These are phyloP conservation scores for Ectropis grisescens DNA, from an alignment of 1,140 invertebrate genomes.

Conservation along the genomic window DNA sequence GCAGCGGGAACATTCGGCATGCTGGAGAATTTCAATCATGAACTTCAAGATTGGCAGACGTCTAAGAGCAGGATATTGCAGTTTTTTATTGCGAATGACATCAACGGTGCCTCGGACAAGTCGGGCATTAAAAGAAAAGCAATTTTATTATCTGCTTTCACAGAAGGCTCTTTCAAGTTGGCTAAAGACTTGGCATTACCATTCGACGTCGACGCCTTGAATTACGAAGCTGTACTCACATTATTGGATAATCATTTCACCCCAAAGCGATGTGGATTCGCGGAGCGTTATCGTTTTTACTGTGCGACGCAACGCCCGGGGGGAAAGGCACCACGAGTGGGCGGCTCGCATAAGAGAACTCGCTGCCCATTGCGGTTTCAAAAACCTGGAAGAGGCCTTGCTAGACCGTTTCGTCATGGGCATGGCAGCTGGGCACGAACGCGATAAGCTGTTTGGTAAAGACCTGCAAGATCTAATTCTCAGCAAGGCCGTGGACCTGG, in stretches of 20 bases:
- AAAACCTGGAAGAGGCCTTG: slow-evolving; percentile 10
- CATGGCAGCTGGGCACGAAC: slow-evolving; percentile 11
- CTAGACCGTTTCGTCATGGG: slow-evolving; percentile 14
- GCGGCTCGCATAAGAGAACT: slow-evolving; percentile 8
- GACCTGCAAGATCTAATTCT: slow-evolving; percentile 7
- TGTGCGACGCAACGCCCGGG: slow-evolving; percentile 1
- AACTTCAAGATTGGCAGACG: slow-evolving; percentile 8
- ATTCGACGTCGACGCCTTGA: slow-evolving; percentile 3
- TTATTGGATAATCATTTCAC: slow-evolving; percentile 10
- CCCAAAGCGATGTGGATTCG: slow-evolving; percentile 8
- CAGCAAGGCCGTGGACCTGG: slow-evolving; percentile 15
- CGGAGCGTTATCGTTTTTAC: slow-evolving; percentile 4
- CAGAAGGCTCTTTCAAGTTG: slow-evolving; percentile 12
- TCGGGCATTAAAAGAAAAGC: slow-evolving; percentile 7
- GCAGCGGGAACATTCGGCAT: slow-evolving; percentile 5
- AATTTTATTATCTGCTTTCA: slow-evolving; percentile 15
- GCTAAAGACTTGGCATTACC: slow-evolving; percentile 8
- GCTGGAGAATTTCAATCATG: slow-evolving; percentile 10
- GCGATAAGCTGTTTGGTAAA: slow-evolving; percentile 18
- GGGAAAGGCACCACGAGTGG: slow-evolving; percentile 6
- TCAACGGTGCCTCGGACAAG: slow-evolving; percentile 3
- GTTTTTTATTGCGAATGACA: slow-evolving; percentile 7
- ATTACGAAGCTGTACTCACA: slow-evolving; percentile 3
- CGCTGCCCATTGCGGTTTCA: slow-evolving; percentile 4
- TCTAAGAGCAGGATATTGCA: slow-evolving; percentile 7